These are phyloP conservation scores for Celastrina argiolus DNA, from an alignment of 2,888 invertebrate species.

Conservation along the genomic window DNA sequence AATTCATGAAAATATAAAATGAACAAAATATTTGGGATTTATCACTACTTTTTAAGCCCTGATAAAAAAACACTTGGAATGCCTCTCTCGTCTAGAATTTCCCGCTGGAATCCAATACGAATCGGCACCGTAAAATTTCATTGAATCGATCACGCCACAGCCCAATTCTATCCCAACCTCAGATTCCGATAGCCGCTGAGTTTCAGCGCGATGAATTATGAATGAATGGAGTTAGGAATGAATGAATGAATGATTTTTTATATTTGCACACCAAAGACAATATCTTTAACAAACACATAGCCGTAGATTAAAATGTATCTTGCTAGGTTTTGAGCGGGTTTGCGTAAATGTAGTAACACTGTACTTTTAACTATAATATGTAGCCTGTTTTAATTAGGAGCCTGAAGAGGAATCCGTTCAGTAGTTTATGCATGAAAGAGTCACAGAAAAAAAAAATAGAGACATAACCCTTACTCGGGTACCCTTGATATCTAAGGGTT, in stretches of 20 bases:
- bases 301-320: neutral
- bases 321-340: too few species aligned
- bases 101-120: neutral
- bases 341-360: too few species aligned
- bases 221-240: conserved; percentile 13
- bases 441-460: too few species aligned
- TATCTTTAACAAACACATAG: neutral
- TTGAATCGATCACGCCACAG: neutral
- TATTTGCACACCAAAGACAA: neutral
- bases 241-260: neutral
- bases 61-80: neutral
- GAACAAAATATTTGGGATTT: too few species aligned
- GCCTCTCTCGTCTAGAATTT: neutral
- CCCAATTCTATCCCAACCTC: conserved; percentile 5
- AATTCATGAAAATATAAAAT: too few species aligned
- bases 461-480: too few species aligned
- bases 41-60: neutral
- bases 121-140: conserved; percentile 3
- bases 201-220: neutral
- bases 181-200: neutral
- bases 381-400: too few species aligned
- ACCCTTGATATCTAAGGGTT: too few species aligned
- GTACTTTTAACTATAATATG: too few species aligned
- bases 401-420: too few species aligned
- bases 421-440: too few species aligned